phyloP scores from a whole-genome alignment of 2,888 invertebrate genomes.

The Hetaerina titia region DNA sequence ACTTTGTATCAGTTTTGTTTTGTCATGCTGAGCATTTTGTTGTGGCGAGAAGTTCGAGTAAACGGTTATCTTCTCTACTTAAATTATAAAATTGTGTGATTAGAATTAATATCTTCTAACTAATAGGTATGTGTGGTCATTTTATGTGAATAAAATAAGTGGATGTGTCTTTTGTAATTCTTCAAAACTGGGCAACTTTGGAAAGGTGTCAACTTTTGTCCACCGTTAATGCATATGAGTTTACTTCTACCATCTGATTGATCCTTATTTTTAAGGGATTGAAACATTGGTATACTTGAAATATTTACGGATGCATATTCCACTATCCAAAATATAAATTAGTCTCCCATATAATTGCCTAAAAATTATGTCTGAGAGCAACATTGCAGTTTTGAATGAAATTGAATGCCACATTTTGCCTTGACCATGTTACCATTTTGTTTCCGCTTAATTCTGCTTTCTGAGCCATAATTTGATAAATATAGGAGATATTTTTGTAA shows the following conservation, averaged over 20 bases:
- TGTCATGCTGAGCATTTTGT: constrained; percentile 21
- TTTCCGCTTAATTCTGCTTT: no score
- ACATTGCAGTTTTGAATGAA: no score
- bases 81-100: constrained; percentile 44
- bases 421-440: no score
- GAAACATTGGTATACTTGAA: background rate
- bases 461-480: no score
- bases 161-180: constrained; percentile 9
- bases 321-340: background rate
- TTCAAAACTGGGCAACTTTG: constrained; percentile 14
- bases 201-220: background rate
- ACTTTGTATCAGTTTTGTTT: background rate
- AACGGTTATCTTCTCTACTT: constrained; percentile 11
- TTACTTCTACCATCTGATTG: background rate
- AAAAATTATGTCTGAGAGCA: background rate
- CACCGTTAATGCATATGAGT: background rate
- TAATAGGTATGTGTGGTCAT: constrained; percentile 44
- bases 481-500: no score
- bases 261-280: background rate
- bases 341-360: background rate
- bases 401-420: no score
- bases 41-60: background rate
- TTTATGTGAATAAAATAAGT: constrained; percentile 23
- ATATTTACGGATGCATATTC: background rate
- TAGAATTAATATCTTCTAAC: constrained; percentile 25